Evolutionary conservation across 1,140 invertebrate species (phyloP), one percentile per base, ranked within the genome.

Genomic region (Myzus persicae): DNA sequence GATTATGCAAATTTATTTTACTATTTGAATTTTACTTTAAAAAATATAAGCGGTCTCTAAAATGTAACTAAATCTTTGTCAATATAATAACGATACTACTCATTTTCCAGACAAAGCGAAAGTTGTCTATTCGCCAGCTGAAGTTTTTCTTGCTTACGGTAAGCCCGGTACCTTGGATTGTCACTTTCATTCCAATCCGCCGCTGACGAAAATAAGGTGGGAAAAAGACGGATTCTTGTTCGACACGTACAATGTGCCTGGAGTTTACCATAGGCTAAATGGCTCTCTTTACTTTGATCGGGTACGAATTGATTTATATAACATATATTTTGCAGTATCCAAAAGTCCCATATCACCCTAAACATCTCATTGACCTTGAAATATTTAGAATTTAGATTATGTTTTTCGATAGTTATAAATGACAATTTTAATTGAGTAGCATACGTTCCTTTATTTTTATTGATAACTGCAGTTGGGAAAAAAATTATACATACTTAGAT

Each of bases 221-320:
- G 98, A 98, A 94, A 98, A 99, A 95, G 98, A 99, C 95, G 98
- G 98, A 38, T 97, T 98, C 94, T 96, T 98, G 0, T 98, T 98
- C 94, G 98, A 99, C 95, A 98, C 98, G 2, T 98, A 98, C 95
- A 98, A 98, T 94, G 97, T 98, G 42, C 97, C 97, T 90, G 98
- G 98, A 31, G 97, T 98, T 0, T 97, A 97, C 94, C 97, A 97
- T 94, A 96, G 98, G 94, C 96, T 97, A 94, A 99, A 99, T 95
- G 98, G 98, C 59, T 98, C 98, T 94, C 96, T 99, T 11, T 98
- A 97, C 94, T 98, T 98, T 94, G 97, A 97, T 93, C 97, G 97
- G 94, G 96, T 96, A 67, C 24, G 40, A 84, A 38, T 84, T 4
- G 76, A 81, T n/a, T n/a, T 38, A 11, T 84, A 40, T 48, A 20